Evolutionary conservation across 2,113 vertebrate species (phyloP).

Genomic region (Sarotherodon lohbergeri): DNA sequence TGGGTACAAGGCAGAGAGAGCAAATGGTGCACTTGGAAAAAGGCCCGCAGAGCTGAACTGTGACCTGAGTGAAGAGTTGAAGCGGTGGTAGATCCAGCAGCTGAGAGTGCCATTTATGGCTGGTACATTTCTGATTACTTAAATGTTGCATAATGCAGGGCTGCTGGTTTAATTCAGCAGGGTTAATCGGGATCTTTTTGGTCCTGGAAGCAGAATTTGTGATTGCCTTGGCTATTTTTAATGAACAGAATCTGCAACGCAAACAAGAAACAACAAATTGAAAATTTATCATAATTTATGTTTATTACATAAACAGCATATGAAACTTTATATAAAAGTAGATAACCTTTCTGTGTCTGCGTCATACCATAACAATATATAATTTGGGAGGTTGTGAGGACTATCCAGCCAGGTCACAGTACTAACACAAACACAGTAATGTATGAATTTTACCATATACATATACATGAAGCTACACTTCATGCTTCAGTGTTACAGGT

Average conservation of each 20-base stretch:
- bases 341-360: background rate
- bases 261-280: background rate
- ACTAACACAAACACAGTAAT: background rate
- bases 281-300: background rate
- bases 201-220: background rate
- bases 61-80: conserved; percentile 8
- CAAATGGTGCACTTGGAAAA: background rate
- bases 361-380: background rate
- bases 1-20: background rate
- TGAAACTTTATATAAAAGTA: background rate
- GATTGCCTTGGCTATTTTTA: background rate
- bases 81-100: background rate
- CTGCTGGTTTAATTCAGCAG: background rate
- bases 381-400: background rate
- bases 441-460: background rate
- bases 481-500: background rate
- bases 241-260: background rate
- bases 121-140: conserved; percentile 6
- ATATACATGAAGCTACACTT: background rate
- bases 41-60: background rate
- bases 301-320: background rate
- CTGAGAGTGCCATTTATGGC: conserved; percentile 1
- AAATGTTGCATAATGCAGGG: conserved; percentile 14
- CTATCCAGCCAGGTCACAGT: background rate
- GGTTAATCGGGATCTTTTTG: background rate